Percentiles rank a stretch among this genome's conserved stretches.
phyloP scores from a whole-genome alignment of 2,797 vertebrate species.

The Aldrovandia affinis region DNA sequence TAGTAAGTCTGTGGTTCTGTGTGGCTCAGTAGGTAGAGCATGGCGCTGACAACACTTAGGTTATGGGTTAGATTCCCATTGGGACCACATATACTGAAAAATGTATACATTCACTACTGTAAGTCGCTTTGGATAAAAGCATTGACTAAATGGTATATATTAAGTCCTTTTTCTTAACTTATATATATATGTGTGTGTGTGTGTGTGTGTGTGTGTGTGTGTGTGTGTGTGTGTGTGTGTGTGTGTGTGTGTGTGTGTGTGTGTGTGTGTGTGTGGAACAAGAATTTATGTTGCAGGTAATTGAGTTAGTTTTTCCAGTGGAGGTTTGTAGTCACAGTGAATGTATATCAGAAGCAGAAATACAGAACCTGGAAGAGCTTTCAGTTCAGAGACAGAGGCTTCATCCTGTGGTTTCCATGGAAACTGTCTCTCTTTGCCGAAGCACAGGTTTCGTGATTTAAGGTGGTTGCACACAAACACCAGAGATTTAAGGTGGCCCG shows the following conservation, averaged over 20 bases:
- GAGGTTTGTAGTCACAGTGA: background rate
- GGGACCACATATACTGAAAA: too few relatives aligned
- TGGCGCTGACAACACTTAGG: too few relatives aligned
- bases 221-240: slow-evolving; percentile 33
- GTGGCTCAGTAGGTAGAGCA: too few relatives aligned
- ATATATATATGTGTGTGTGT: slow-evolving; percentile 15
- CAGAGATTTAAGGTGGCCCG: slow-evolving; percentile 28
- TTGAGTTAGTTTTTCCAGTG: background rate
- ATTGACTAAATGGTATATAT: too few relatives aligned
- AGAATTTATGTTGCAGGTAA: too few relatives aligned
- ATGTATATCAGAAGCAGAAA: slow-evolving; percentile 24
- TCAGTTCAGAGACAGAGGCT: slow-evolving; percentile 47
- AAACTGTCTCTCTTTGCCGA: slow-evolving; percentile 39
- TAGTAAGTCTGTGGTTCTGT: too few relatives aligned
- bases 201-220: slow-evolving; percentile 39
- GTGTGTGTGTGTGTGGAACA: slow-evolving; percentile 23
- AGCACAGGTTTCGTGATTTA: slow-evolving; percentile 30
- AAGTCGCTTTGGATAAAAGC: too few relatives aligned
- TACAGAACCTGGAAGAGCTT: slow-evolving; percentile 47
- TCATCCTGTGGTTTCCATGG: slow-evolving; percentile 47
- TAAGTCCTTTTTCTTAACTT: too few relatives aligned
- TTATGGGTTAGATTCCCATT: too few relatives aligned
- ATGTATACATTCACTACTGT: too few relatives aligned
- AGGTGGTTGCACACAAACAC: slow-evolving; percentile 24
- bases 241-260: slow-evolving; percentile 16